Evolutionary conservation across 2,797 vertebrate genomes (phyloP).

Genomic region (Argentina silus): DNA sequence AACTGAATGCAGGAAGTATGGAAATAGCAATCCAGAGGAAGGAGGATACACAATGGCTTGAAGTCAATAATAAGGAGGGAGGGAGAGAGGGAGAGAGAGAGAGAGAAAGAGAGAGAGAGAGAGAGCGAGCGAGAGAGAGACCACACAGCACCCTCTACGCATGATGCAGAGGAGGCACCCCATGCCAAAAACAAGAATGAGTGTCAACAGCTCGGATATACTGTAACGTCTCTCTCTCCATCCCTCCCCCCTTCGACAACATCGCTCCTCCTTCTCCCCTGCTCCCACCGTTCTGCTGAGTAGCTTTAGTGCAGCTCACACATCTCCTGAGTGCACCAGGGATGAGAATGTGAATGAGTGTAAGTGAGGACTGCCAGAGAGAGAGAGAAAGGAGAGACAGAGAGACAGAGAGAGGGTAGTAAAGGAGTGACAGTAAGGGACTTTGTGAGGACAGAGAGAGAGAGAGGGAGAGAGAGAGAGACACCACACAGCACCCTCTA

Average conservation of each 20-base stretch:
- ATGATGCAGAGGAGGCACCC: conserved; percentile 24
- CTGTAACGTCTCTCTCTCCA: conserved; percentile 11
- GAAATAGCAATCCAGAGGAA: conserved; percentile 18
- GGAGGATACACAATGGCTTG: conserved; percentile 52
- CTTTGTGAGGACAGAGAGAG: conserved; percentile 8
- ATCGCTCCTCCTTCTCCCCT: conserved; percentile 18
- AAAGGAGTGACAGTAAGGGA: neutral
- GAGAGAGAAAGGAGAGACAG: neutral
- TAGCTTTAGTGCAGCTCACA: conserved; percentile 15
- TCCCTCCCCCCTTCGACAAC: conserved; percentile 14
- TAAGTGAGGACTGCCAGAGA: conserved; percentile 10
- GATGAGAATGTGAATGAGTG: conserved; percentile 7
- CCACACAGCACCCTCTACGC: neutral
- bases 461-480: conserved; percentile 20
- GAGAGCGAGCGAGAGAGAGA: conserved; percentile 18
- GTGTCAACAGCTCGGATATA: neutral
- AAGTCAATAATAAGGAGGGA: conserved; percentile 40
- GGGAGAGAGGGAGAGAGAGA: conserved; percentile 33
- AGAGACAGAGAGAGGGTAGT: conserved; percentile 8
- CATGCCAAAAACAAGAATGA: conserved; percentile 7
- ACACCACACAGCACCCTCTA: neutral
- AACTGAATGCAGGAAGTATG: neutral
- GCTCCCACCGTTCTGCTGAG: conserved; percentile 11
- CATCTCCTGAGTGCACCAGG: conserved; percentile 39
- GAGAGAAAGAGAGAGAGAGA: conserved; percentile 18